Evolutionary conservation across 2,113 vertebrate species (phyloP).

Genomic region (Dromaius novaehollandiae): DNA sequence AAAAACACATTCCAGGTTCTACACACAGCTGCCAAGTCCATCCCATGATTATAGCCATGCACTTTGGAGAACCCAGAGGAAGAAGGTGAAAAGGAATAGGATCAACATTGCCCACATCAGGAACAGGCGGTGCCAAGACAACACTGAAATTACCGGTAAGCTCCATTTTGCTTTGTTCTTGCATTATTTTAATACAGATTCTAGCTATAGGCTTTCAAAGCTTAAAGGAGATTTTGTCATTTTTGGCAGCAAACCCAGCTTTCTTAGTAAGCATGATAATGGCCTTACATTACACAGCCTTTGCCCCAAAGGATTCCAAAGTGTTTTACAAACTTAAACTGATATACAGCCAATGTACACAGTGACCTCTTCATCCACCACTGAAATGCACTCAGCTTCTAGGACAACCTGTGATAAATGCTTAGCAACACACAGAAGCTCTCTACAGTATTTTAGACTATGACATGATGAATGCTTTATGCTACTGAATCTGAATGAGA

Average conservation of each 20-base stretch:
- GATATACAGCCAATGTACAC: not conserved
- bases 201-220: not conserved
- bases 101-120: slow-evolving; percentile 23
- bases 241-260: slow-evolving; percentile 34
- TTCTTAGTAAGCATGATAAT: slow-evolving; percentile 59
- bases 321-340: not conserved
- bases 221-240: slow-evolving; percentile 29
- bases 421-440: slow-evolving; percentile 14
- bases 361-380: not conserved
- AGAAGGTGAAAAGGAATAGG: slow-evolving; percentile 46
- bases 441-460: not conserved
- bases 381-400: slow-evolving; percentile 10
- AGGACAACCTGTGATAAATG: slow-evolving; percentile 10
- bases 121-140: slow-evolving; percentile 19
- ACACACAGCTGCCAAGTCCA: slow-evolving; percentile 36
- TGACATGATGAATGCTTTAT: not conserved
- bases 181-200: not conserved
- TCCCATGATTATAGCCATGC: slow-evolving; percentile 1
- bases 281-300: not conserved
- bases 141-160: slow-evolving; percentile 19
- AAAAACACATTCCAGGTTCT: slow-evolving; percentile 51
- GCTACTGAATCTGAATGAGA: not conserved
- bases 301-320: slow-evolving; percentile 24
- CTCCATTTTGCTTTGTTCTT: not conserved
- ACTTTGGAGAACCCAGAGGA: slow-evolving; percentile 39